A percentile compares a stretch with the other conserved stretches of the same genome.
phyloP scores from a whole-genome alignment of 2,113 vertebrate genomes.

The Apeltes quadracus region DNA sequence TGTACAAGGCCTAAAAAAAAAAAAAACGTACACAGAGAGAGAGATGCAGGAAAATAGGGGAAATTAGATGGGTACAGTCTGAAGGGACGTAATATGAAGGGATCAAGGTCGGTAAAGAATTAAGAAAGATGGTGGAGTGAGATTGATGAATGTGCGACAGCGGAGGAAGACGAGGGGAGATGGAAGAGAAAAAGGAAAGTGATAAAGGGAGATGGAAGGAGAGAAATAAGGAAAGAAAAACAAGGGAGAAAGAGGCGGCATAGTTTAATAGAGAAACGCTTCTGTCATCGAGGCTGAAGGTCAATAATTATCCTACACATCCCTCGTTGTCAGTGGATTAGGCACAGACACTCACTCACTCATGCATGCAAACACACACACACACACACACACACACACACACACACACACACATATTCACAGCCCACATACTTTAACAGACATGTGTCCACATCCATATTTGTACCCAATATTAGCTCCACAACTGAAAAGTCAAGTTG shows the following conservation, averaged over 20 bases:
- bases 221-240: neutral
- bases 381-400: conserved; percentile 14
- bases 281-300: conserved; percentile 70
- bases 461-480: conserved; percentile 8
- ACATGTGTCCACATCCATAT: neutral
- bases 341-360: conserved; percentile 37
- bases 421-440: conserved; percentile 7
- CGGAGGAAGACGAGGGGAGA: conserved; percentile 4
- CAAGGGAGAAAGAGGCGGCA: conserved; percentile 23
- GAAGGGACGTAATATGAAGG: conserved; percentile 10
- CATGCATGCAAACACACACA: conserved; percentile 19
- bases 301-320: conserved; percentile 57
- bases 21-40: conserved; percentile 39
- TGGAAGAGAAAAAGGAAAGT: conserved; percentile 4
- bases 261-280: conserved; percentile 57
- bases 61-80: conserved; percentile 37
- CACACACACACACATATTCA: conserved; percentile 21
- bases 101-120: conserved; percentile 3
- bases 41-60: neutral
- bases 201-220: neutral
- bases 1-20: conserved; percentile 32
- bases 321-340: conserved; percentile 73
- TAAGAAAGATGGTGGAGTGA: conserved; percentile 33
- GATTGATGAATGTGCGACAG: conserved; percentile 31
- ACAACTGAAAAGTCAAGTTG: conserved; percentile 25